phyloP scores from a whole-genome alignment of 2,113 vertebrate genomes.

The Platichthys flesus region DNA sequence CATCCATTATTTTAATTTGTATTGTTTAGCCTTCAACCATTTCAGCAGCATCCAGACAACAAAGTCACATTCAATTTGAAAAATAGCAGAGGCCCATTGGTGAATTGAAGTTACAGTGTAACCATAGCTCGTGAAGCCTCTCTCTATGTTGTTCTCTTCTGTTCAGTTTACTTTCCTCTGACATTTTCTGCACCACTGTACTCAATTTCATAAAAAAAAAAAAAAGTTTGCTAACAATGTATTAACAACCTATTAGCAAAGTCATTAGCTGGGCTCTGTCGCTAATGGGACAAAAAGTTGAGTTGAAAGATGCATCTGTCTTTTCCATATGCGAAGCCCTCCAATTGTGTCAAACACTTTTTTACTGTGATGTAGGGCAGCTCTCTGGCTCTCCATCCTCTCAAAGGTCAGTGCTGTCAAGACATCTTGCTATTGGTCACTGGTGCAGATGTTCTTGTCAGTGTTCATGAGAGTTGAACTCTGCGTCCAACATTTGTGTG shows the following conservation, averaged over 20 bases:
- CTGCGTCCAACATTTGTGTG: background rate
- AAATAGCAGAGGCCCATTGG: too few relatives aligned
- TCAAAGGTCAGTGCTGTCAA: constrained; percentile 1
- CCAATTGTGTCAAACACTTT: background rate
- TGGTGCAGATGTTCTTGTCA: background rate
- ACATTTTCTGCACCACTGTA: background rate
- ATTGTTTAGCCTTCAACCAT: background rate
- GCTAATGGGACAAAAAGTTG: background rate
- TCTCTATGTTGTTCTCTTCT: background rate
- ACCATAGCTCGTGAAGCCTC: background rate
- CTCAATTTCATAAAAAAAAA: background rate
- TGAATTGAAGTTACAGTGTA: background rate
- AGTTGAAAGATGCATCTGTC: background rate
- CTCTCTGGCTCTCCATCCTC: background rate
- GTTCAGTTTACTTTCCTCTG: background rate
- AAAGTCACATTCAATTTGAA: too few relatives aligned
- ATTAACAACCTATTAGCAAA: background rate
- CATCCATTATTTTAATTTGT: background rate
- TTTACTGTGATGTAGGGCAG: background rate
- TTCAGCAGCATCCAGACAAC: background rate
- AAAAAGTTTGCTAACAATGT: background rate
- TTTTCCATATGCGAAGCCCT: background rate
- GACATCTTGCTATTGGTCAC: background rate
- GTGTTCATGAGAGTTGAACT: background rate
- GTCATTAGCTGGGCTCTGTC: background rate